Conservation (phyloP, 2,113 vertebrate species). For the Lates calcarifer region DNA sequence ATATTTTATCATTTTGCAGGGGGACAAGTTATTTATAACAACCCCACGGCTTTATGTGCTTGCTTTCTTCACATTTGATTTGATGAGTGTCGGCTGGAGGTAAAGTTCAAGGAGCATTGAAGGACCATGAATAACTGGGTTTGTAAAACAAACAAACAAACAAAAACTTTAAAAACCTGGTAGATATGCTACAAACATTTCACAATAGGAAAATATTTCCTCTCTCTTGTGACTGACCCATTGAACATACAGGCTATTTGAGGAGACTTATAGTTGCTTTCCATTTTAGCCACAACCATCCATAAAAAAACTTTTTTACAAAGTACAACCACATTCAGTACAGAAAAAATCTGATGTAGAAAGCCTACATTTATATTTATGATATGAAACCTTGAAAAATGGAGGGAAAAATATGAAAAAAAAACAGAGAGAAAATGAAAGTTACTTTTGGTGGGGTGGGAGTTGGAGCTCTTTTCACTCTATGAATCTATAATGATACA, state of each 20-base stretch:
- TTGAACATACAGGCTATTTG: constrained; percentile 39
- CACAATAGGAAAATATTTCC: constrained; percentile 53
- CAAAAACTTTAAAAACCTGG: not conserved
- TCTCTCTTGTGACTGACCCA: constrained; percentile 33
- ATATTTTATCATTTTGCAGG: constrained; percentile 67
- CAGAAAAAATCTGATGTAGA: constrained; percentile 28
- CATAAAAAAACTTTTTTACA: constrained; percentile 46
- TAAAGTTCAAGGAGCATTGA: constrained; percentile 41
- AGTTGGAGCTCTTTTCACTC: constrained; percentile 14
- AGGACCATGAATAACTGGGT: constrained; percentile 50
- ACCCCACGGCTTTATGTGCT: constrained; percentile 42
- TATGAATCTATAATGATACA: constrained; percentile 26
- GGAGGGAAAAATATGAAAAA: not conserved
- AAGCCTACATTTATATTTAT: constrained; percentile 45
- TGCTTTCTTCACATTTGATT: constrained; percentile 52
- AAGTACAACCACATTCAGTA: constrained; percentile 38
- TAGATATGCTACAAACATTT: constrained; percentile 35
- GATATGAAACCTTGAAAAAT: constrained; percentile 13
- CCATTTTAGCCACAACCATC: constrained; percentile 59
- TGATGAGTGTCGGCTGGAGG: constrained; percentile 47
- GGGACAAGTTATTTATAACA: constrained; percentile 61
- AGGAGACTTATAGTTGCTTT: constrained; percentile 41
- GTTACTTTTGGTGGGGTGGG: not conserved
- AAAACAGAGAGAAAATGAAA: not conserved
- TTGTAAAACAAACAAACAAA: constrained; percentile 23